These are phyloP conservation scores for Pipistrellus pipistrellus DNA, from an alignment of 2,797 vertebrate species.

Conservation along the genomic window DNA sequence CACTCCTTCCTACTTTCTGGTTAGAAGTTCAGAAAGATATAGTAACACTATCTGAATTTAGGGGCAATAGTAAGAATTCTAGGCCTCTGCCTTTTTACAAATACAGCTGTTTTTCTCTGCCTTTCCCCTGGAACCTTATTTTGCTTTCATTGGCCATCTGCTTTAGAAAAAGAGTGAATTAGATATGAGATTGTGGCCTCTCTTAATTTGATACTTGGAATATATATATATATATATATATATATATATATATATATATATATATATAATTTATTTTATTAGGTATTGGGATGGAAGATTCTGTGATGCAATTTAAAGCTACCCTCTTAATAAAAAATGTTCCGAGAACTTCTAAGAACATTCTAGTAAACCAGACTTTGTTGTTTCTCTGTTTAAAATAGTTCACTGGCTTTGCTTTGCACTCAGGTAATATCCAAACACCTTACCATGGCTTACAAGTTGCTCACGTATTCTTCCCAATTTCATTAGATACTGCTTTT, in stretches of 20 bases:
- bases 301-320: background rate
- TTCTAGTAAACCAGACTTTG: background rate
- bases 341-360: background rate
- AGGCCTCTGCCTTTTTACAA: background rate
- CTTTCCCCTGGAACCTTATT: background rate
- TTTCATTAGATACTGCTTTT: background rate
- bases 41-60: background rate
- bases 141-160: background rate
- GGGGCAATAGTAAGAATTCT: background rate
- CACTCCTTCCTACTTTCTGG: background rate
- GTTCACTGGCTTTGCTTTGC: background rate
- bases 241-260: too few relatives aligned
- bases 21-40: background rate
- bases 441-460: background rate
- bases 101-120: background rate
- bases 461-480: too few relatives aligned
- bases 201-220: background rate
- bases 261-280: slow-evolving; percentile 9
- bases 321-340: background rate
- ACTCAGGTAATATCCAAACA: background rate
- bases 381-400: background rate
- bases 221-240: too few relatives aligned
- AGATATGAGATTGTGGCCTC: background rate
- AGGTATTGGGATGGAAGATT: background rate
- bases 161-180: background rate